A percentile compares a stretch with the other conserved stretches of the same genome.
Conservation (phyloP, 1,140 invertebrate species). For the Bactericera cockerelli region DNA sequence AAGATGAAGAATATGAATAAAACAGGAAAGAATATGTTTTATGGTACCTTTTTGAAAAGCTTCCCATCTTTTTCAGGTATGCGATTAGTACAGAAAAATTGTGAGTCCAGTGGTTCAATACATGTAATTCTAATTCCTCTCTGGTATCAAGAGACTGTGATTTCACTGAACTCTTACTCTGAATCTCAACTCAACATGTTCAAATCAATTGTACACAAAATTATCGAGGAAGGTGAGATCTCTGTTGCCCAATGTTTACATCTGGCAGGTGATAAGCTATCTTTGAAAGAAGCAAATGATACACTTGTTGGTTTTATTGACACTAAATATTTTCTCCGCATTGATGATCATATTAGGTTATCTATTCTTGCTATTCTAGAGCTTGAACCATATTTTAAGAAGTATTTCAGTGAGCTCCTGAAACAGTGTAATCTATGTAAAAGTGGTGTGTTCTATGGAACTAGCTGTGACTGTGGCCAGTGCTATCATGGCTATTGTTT, state of each 20-base stretch:
- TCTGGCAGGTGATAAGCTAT: background rate
- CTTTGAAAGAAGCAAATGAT: background rate
- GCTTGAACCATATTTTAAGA: slow-evolving; percentile 3
- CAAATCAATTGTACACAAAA: background rate
- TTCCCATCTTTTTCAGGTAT: background rate
- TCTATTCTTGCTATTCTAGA: background rate
- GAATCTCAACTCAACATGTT: background rate
- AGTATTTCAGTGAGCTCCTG: background rate
- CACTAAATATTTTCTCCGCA: background rate
- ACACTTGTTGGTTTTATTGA: background rate
- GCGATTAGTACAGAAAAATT: slow-evolving; percentile 1
- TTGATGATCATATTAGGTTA: background rate
- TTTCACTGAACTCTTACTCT: background rate
- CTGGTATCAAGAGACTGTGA: background rate
- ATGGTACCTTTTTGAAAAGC: too few species aligned
- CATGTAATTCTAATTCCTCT: background rate
- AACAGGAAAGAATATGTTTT: too few species aligned
- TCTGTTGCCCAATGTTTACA: slow-evolving; percentile 4
- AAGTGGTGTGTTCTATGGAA: background rate
- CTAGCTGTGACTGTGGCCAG: background rate
- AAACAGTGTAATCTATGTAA: slow-evolving; percentile 3
- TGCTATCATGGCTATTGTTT: slow-evolving; percentile 4
- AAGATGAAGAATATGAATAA: too few species aligned
- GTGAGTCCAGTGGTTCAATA: background rate
- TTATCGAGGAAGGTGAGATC: background rate